Conservation (phyloP, 2,113 vertebrate species). For the Heterocephalus glaber region DNA sequence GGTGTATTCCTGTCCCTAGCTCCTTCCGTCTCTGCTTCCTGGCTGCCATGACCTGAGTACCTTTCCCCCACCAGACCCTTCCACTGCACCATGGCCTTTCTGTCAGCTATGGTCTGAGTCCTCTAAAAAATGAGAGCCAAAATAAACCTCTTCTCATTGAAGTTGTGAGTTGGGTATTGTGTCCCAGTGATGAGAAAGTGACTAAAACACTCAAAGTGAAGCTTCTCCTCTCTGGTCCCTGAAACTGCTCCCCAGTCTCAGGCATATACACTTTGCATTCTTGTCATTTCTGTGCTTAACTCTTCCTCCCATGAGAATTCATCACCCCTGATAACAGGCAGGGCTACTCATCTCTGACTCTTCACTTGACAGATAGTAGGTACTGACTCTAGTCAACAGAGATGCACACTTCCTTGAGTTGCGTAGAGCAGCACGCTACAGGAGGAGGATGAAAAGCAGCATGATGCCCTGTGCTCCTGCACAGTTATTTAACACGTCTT, state of each 20-base stretch:
- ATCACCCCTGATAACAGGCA: neutral
- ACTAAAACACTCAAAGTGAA: neutral
- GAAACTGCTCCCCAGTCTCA: neutral
- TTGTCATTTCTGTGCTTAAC: neutral
- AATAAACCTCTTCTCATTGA: neutral
- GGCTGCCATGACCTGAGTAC: neutral
- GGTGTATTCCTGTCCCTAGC: neutral
- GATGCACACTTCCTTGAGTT: neutral
- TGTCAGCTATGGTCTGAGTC: neutral
- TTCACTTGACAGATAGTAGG: neutral
- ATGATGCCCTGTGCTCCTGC: too few relatives aligned
- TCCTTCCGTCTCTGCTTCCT: neutral
- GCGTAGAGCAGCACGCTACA: too few relatives aligned
- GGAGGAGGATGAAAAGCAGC: too few relatives aligned
- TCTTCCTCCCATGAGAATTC: neutral
- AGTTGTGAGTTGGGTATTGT: neutral
- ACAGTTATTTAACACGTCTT: neutral
- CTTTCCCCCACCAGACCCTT: neutral
- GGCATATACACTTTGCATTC: neutral
- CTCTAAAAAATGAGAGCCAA: neutral
- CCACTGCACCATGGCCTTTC: neutral
- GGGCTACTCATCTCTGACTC: neutral
- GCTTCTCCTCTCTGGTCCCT: neutral
- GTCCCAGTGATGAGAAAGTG: neutral
- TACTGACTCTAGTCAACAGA: neutral